Conservation (phyloP, 2,888 invertebrate genomes). For the Lasioglossum zephyrum region DNA sequence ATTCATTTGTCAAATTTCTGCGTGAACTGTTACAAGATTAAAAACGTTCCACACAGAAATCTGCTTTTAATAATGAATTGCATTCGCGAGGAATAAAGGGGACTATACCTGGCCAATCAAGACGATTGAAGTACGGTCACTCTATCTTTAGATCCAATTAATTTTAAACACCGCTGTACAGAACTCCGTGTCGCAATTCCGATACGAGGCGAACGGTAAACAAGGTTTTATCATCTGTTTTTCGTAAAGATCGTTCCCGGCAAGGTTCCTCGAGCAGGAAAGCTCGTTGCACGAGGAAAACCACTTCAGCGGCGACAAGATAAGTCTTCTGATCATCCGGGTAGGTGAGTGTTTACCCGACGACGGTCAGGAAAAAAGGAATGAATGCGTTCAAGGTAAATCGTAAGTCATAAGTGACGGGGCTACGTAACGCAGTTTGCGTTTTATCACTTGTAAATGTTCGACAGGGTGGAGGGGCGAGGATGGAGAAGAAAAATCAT, state of each 20-base stretch:
- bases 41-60: not conserved
- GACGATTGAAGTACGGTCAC: not conserved
- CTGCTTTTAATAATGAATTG: not conserved
- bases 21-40: not conserved
- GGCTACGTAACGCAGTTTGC: slow-evolving; percentile 10
- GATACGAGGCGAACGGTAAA: slow-evolving; percentile 3
- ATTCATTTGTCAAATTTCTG: not conserved
- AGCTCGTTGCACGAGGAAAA: not conserved
- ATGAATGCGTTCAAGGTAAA: slow-evolving; percentile 14
- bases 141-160: slow-evolving; percentile 1
- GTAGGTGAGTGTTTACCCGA: not conserved
- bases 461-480: not conserved
- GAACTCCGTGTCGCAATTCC: not conserved
- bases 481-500: not conserved
- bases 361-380: not conserved
- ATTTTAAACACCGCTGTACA: not conserved
- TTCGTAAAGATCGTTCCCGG: not conserved
- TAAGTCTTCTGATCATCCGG: not conserved
- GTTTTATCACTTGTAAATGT: not conserved
- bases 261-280: not conserved
- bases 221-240: not conserved
- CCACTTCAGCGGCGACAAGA: not conserved
- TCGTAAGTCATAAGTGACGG: slow-evolving; percentile 13
- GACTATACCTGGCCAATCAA: not conserved
- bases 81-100: not conserved